These are phyloP conservation scores for Ibycter americanus DNA, from an alignment of 2,797 vertebrate genomes.

Conservation along the genomic window DNA sequence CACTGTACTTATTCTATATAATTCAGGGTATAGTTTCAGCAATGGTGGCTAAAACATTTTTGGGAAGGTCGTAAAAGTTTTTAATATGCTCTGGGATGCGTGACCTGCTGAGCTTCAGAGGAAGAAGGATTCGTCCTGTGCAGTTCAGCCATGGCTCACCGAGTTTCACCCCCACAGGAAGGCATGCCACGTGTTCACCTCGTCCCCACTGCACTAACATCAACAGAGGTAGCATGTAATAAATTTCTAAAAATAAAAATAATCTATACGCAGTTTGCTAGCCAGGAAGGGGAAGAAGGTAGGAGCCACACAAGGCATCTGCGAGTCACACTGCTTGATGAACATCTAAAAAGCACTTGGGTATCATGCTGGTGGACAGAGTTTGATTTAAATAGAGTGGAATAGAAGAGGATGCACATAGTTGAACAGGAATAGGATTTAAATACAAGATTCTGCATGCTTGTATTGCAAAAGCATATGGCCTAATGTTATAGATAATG, in stretches of 20 bases:
- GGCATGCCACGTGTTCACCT: fast-evolving
- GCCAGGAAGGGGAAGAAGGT: neutral
- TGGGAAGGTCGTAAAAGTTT: neutral
- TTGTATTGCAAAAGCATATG: neutral
- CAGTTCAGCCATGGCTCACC: neutral
- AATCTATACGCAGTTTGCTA: neutral
- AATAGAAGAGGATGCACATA: neutral
- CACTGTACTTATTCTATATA: fast-evolving
- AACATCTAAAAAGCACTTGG: neutral
- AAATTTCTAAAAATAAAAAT: neutral
- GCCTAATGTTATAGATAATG: neutral
- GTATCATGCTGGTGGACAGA: neutral
- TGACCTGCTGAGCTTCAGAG: neutral
- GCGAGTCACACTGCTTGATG: neutral
- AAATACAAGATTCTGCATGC: neutral
- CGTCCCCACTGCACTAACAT: neutral
- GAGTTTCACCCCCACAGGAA: too few species aligned
- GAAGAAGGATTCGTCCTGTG: too few species aligned
- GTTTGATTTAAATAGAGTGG: too few species aligned
- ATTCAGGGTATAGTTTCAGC: neutral
- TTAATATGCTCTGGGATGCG: fast-evolving
- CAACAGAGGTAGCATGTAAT: too few species aligned
- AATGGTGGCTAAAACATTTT: neutral
- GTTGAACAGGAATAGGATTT: neutral
- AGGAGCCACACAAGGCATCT: neutral